phyloP scores from a whole-genome alignment of 2,113 vertebrate species.

The Malurus cyaneus region DNA sequence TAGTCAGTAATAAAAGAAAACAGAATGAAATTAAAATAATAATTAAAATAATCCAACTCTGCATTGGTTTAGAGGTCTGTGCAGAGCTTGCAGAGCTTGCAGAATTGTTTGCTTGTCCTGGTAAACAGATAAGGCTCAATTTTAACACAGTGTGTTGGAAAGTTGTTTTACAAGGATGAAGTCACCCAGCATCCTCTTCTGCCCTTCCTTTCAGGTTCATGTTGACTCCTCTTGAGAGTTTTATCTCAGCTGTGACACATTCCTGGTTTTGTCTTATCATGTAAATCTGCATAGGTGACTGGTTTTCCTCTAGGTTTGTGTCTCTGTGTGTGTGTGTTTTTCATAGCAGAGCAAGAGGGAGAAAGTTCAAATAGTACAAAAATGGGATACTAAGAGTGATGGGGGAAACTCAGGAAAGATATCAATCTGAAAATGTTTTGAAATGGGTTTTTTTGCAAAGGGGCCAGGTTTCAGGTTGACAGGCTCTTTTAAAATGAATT shows the following conservation, averaged over 20 bases:
- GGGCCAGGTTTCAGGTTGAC: background rate
- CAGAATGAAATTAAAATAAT: background rate
- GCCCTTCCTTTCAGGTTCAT: background rate
- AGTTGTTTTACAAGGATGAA: background rate
- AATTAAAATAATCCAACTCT: background rate
- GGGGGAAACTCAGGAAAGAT: background rate
- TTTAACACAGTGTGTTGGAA: background rate
- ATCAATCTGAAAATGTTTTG: slow-evolving; percentile 26
- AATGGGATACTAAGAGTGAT: background rate
- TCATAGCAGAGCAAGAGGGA: background rate
- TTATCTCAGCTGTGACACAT: background rate
- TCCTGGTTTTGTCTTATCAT: background rate
- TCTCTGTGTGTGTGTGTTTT: background rate
- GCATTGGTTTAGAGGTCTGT: background rate
- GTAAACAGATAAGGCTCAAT: background rate
- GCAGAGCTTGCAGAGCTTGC: background rate
- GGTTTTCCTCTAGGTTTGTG: background rate
- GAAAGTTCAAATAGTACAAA: background rate
- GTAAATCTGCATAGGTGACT: background rate
- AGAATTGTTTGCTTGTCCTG: background rate
- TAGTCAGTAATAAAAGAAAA: background rate
- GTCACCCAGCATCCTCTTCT: background rate
- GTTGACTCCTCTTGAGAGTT: background rate
- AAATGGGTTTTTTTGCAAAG: background rate
- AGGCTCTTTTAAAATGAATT: background rate